These are phyloP conservation scores for Petrocephalus microphthalmus DNA, from an alignment of 2,113 vertebrate genomes.

Conservation along the genomic window DNA sequence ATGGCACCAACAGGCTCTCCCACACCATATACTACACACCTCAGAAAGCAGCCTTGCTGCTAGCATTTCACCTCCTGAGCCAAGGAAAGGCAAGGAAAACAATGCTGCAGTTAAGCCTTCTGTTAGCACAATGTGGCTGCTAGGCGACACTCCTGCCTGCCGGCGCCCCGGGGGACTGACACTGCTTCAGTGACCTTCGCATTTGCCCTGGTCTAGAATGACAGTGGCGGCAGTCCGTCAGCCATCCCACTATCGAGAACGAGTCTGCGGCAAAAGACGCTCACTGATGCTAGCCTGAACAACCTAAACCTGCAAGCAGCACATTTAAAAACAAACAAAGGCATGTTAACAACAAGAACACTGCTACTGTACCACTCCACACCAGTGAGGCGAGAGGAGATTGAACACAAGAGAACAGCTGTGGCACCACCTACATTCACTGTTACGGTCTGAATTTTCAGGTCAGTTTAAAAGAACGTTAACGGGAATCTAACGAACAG, in stretches of 20 bases:
- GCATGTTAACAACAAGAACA: background rate
- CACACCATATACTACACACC: background rate
- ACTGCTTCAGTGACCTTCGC: conserved; percentile 44
- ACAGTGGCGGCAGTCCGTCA: conserved; percentile 19
- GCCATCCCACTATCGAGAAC: background rate
- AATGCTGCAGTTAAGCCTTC: conserved; percentile 21
- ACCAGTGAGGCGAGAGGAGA: background rate
- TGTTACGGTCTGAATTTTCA: background rate
- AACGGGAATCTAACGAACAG: background rate
- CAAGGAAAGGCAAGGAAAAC: background rate
- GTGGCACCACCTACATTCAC: background rate
- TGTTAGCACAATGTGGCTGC: conserved; percentile 33
- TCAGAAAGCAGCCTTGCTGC: background rate
- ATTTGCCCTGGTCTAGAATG: conserved; percentile 31
- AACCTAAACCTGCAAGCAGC: background rate
- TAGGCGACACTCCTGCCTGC: conserved; percentile 41
- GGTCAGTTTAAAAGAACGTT: background rate
- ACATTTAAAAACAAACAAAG: background rate
- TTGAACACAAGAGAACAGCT: background rate
- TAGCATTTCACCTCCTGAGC: background rate
- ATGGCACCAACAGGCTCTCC: background rate
- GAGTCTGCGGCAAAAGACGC: background rate
- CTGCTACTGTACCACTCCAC: background rate
- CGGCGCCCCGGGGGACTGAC: conserved; percentile 37
- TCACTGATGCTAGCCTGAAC: background rate